Conservation (phyloP, 2,888 invertebrate genomes). For the Pyrgus malvae region DNA sequence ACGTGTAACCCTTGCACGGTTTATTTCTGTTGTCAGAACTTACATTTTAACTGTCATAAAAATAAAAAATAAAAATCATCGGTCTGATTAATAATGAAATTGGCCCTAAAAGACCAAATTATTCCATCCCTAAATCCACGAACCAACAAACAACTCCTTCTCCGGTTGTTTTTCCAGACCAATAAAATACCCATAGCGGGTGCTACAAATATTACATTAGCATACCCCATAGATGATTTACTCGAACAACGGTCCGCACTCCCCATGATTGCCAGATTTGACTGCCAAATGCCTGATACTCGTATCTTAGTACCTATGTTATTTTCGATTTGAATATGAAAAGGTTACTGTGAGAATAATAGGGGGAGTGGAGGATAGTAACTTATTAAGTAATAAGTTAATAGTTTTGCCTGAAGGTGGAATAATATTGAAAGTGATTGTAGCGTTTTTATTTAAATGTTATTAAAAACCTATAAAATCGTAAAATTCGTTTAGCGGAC, state of each 20-base stretch:
- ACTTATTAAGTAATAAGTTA: neutral
- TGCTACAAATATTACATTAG: conserved; percentile 45
- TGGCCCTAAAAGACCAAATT: neutral
- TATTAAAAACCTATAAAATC: no score
- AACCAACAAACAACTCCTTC: conserved; percentile 9
- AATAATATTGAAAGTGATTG: no score
- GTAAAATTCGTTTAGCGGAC: no score
- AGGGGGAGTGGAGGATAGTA: neutral
- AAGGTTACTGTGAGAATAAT: neutral
- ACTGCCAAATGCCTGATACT: conserved; percentile 40
- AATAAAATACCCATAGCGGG: conserved; percentile 20
- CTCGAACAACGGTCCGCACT: conserved; percentile 38
- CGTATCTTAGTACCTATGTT: conserved; percentile 15
- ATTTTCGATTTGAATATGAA: conserved; percentile 19
- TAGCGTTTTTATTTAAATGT: no score
- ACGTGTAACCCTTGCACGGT: no score
- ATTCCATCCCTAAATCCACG: neutral
- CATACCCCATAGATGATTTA: conserved; percentile 42
- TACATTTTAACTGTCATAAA: no score
- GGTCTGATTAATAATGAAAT: no score
- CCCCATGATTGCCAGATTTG: conserved; percentile 41
- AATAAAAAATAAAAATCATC: no score
- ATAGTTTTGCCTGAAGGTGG: neutral
- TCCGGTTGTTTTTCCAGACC: conserved; percentile 14
- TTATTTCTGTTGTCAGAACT: no score